A percentile compares a stretch with the other conserved stretches of the same genome.
Evolutionary conservation across 2,113 vertebrate species (phyloP).

Genomic region (Eublepharis macularius): DNA sequence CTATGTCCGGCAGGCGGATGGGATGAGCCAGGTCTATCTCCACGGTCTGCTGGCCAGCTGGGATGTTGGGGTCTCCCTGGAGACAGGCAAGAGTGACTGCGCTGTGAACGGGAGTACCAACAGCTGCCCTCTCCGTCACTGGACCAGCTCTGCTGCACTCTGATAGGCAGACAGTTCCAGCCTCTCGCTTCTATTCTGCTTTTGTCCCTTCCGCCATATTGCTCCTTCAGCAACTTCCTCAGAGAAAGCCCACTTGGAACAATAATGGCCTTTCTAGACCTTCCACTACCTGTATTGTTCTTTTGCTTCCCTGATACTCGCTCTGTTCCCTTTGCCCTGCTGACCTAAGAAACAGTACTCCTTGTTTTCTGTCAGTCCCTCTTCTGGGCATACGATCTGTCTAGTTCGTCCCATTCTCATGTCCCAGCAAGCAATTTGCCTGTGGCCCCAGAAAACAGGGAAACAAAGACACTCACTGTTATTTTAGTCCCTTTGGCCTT

Average conservation of each 20-base stretch:
- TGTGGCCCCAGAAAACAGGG: neutral
- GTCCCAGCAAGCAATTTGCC: too few species aligned
- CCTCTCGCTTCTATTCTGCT: neutral
- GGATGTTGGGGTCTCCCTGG: conserved; percentile 97
- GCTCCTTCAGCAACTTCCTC: neutral
- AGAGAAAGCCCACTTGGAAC: neutral
- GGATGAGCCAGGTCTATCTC: conserved; percentile 87
- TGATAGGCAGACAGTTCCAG: neutral
- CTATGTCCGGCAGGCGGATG: conserved; percentile 85
- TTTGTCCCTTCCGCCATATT: too few species aligned
- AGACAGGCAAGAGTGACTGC: neutral
- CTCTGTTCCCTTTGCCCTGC: too few species aligned
- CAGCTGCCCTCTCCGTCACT: fast-evolving
- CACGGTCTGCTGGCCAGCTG: conserved; percentile 93
- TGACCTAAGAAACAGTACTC: neutral
- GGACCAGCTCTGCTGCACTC: too few species aligned
- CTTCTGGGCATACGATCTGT: neutral
- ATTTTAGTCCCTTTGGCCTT: conserved; percentile 93
- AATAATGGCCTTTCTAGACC: neutral
- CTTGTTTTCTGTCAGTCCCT: neutral
- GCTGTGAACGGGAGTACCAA: neutral
- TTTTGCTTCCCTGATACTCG: neutral
- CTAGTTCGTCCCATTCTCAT: too few species aligned
- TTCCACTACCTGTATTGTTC: neutral
- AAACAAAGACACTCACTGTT: conserved; percentile 78